Evolutionary conservation across 2,888 invertebrate species (phyloP).

Genomic region (Drosophila mimica): DNA sequence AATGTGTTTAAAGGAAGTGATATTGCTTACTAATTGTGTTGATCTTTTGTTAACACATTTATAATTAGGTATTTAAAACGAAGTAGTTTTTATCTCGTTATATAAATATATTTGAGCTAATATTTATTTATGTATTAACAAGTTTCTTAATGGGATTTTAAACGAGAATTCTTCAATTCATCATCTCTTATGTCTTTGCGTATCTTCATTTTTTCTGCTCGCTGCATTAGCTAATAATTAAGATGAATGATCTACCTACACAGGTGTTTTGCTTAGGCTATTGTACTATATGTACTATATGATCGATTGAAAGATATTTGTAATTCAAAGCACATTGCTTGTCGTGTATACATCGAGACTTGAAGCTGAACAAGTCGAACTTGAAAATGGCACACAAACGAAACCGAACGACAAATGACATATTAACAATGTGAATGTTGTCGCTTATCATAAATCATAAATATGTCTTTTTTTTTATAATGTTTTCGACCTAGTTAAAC

Average conservation of each 20-base stretch:
- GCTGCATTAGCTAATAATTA: slow-evolving; percentile 39
- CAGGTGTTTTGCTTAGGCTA: slow-evolving; percentile 26
- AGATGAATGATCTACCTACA: slow-evolving; percentile 48
- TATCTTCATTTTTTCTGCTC: slow-evolving; percentile 11
- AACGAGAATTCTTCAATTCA: slow-evolving; percentile 15
- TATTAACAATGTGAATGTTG: slow-evolving; percentile 21
- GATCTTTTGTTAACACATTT: slow-evolving; percentile 11
- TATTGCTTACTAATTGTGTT: slow-evolving; percentile 18
- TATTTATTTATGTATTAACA: slow-evolving; percentile 52
- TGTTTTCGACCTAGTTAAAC: slow-evolving; percentile 52
- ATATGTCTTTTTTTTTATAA: slow-evolving; percentile 23
- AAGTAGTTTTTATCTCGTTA: slow-evolving; percentile 15
- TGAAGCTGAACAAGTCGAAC: slow-evolving; percentile 53
- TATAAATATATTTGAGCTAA: slow-evolving; percentile 8
- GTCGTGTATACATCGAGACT: slow-evolving; percentile 17
- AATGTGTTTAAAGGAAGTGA: slow-evolving; percentile 10
- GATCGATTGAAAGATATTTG: slow-evolving; percentile 21
- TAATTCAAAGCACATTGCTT: slow-evolving; percentile 50
- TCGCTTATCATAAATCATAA: slow-evolving; percentile 42
- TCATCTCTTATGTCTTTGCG: slow-evolving; percentile 10
- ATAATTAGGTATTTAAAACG: slow-evolving; percentile 28
- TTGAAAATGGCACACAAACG: slow-evolving; percentile 59
- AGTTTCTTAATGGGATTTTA: slow-evolving; percentile 29
- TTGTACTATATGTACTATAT: slow-evolving; percentile 6
- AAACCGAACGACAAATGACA: slow-evolving; percentile 33